A percentile compares a stretch with the other conserved stretches of the same genome.
Evolutionary conservation across 2,888 invertebrate genomes (phyloP).

Genomic region (Saturnia japonica): DNA sequence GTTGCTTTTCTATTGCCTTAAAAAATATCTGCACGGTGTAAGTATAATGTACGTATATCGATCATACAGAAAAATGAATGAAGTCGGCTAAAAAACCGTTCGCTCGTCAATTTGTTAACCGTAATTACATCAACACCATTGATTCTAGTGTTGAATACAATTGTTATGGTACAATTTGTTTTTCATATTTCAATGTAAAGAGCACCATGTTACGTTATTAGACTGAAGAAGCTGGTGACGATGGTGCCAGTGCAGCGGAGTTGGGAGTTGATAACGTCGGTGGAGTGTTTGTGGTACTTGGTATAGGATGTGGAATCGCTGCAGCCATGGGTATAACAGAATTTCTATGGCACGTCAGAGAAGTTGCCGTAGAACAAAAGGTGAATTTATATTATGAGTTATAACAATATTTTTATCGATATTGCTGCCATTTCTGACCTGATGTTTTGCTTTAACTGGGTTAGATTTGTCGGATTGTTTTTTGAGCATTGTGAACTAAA

Average conservation of each 20-base stretch:
- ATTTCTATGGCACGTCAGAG: slow-evolving; percentile 93
- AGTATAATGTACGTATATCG: too few species aligned
- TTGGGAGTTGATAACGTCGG: slow-evolving; percentile 94
- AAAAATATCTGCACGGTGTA: too few species aligned
- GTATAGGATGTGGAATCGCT: slow-evolving; percentile 87
- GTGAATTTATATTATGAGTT: slow-evolving; percentile 60
- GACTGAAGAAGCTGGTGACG: slow-evolving; percentile 60
- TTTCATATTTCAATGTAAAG: background rate
- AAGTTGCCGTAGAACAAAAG: slow-evolving; percentile 90
- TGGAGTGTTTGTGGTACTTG: slow-evolving; percentile 94
- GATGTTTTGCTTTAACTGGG: too few species aligned
- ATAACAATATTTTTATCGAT: too few species aligned
- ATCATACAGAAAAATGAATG: too few species aligned
- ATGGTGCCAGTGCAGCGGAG: slow-evolving; percentile 75
- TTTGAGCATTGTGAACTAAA: too few species aligned
- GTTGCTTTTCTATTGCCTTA: too few species aligned
- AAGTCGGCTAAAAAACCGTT: too few species aligned
- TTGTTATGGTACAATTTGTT: background rate
- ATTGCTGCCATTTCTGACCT: too few species aligned
- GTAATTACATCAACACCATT: background rate
- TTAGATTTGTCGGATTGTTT: too few species aligned
- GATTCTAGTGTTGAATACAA: background rate
- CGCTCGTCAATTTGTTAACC: too few species aligned
- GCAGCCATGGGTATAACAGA: slow-evolving; percentile 91
- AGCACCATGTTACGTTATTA: slow-evolving; percentile 26